Base-by-base conservation (phyloP, 1,140 invertebrate species). In the Steinernema khuongi region DNA sequence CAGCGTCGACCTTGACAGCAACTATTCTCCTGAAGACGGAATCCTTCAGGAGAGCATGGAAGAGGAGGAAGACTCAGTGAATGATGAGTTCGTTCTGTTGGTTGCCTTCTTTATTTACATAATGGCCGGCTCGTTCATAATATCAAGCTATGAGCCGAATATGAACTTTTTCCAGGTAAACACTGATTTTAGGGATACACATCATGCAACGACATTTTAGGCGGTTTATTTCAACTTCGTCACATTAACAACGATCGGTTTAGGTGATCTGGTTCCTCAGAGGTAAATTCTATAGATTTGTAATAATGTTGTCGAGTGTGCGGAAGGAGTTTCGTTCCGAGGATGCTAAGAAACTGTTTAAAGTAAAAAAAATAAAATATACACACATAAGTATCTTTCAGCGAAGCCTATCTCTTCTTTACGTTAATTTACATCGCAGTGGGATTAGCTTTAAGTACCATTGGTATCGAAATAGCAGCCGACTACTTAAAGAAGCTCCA, bases 391-490 rank as follows among this genome's bases (percentile, higher is more conserved):
- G 74, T 17, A 22, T 17, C 14, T 74, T 74, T n/a, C 36, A 82
- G 81, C 44, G 75, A 84, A 72, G 71, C 80, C 1, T 83, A 79
- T 32, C 74, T 83, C 71, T 70, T 78, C 18, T 68, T 85, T 22
- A 85, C 84, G 18, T 44, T 84, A 19, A 44, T 85, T 43, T 84
- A 84, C 73, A 79, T 84, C 68, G 84, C 84, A 11, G 70, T 84
- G 28, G 83, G 84, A 14, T 73, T 84, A 2, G 83, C 83, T 18
- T 50, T 84, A 14, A 84, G 82, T 0, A 84, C 84, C 33, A 84
- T 84, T 70, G 83, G 84, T 1, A 84, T 84, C 32, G 83, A 84
- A 73, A 85, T 84, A 43, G 82, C 82, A 1, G 84, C 84, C 18
- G 83, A 84, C 72, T 77, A 80, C 32, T 60, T 85, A 14, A 85